Conservation (phyloP, 1,140 invertebrate genomes). For the Drosophila ogumai region DNA sequence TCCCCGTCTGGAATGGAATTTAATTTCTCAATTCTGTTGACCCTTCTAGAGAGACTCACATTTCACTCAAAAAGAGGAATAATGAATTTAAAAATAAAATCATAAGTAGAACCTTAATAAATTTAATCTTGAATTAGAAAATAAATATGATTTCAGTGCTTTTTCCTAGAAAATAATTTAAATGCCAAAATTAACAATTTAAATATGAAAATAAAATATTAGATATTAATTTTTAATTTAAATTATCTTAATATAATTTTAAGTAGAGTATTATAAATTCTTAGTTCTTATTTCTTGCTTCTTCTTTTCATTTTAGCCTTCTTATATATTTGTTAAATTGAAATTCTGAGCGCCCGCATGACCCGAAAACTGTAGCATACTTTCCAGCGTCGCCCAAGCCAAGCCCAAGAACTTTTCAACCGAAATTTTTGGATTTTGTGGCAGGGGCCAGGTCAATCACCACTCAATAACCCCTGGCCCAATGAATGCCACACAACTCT, state of each 20-base stretch:
- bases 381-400: conserved; percentile 40
- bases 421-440: neutral
- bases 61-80: neutral
- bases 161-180: neutral
- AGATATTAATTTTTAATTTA: neutral
- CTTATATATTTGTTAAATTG: conserved; percentile 23
- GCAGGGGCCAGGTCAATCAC: conserved; percentile 61
- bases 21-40: conserved; percentile 49
- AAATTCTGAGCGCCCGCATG: conserved; percentile 39
- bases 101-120: neutral
- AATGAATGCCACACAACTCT: conserved; percentile 53
- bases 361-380: conserved; percentile 59
- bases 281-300: neutral
- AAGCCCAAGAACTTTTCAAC: conserved; percentile 6
- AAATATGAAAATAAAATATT: neutral
- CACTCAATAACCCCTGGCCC: conserved; percentile 54
- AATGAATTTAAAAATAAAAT: conserved; percentile 1
- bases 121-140: neutral
- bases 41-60: conserved; percentile 4
- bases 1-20: conserved; percentile 43
- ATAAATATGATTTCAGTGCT: neutral
- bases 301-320: conserved; percentile 1
- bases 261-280: neutral
- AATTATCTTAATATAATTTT: too few species aligned
- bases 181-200: neutral